Percentiles rank a stretch among this genome's conserved stretches.
Evolutionary conservation across 2,113 vertebrate species (phyloP).

Genomic region (Sturnira hondurensis): DNA sequence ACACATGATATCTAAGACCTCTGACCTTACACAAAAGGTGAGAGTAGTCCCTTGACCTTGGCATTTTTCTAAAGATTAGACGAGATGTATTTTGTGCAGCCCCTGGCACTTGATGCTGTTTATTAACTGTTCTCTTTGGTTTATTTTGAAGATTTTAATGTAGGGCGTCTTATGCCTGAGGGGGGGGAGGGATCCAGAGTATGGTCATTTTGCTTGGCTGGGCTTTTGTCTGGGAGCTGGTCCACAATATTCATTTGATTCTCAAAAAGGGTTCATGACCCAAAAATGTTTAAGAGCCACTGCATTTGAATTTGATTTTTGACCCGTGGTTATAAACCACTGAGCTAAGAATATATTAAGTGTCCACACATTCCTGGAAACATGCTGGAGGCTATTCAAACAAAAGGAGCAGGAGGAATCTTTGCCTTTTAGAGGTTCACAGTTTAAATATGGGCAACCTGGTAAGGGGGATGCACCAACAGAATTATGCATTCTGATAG

Average conservation of each 20-base stretch:
- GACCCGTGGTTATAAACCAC: slow-evolving; percentile 11
- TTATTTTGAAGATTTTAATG: slow-evolving; percentile 13
- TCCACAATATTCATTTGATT: neutral
- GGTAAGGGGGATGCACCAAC: neutral
- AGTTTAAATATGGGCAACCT: neutral
- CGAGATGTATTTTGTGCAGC: neutral
- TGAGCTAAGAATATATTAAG: slow-evolving; percentile 34
- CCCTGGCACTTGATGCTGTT: neutral
- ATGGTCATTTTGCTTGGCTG: neutral
- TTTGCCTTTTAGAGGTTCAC: neutral
- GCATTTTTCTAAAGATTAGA: neutral
- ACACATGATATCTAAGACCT: neutral
- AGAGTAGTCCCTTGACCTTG: neutral
- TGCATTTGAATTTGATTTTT: slow-evolving; percentile 3
- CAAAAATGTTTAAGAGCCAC: slow-evolving; percentile 29
- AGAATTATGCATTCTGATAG: neutral
- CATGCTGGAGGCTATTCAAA: neutral
- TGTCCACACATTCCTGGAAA: slow-evolving; percentile 38
- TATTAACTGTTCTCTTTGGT: neutral
- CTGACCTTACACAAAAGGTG: no score
- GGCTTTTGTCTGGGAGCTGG: neutral
- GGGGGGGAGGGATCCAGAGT: neutral
- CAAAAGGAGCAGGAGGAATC: neutral
- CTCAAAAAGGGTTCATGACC: slow-evolving; percentile 35
- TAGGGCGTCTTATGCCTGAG: neutral